These are phyloP conservation scores for Halcyon malimbica DNA, from an alignment of 2,113 vertebrate species.

Conservation along the genomic window DNA sequence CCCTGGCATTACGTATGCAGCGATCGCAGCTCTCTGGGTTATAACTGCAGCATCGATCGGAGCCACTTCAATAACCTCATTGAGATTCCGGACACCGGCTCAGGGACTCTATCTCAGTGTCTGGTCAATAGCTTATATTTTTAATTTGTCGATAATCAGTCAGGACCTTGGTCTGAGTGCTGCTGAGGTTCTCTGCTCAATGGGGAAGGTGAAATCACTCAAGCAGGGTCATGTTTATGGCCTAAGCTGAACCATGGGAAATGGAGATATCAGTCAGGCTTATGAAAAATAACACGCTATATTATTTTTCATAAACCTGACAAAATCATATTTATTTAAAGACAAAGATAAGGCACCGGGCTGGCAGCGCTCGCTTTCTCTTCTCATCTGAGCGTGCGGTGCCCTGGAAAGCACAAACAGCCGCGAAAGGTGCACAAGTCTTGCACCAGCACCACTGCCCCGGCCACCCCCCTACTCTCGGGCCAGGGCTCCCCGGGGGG, in stretches of 20 bases:
- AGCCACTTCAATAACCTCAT: conserved; percentile 84
- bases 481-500: background rate
- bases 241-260: conserved; percentile 25
- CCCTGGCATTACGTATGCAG: conserved; percentile 80
- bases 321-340: conserved; percentile 70
- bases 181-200: conserved; percentile 34
- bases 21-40: conserved; percentile 77
- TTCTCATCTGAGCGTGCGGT: background rate
- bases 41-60: conserved; percentile 87
- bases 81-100: conserved; percentile 86
- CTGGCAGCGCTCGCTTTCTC: background rate
- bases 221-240: conserved; percentile 66
- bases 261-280: conserved; percentile 21
- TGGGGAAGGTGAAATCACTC: conserved; percentile 45
- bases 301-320: conserved; percentile 72
- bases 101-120: conserved; percentile 84
- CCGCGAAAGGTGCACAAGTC: background rate
- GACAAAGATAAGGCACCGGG: conserved; percentile 62
- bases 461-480: fast-evolving
- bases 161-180: conserved; percentile 76
- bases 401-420: background rate
- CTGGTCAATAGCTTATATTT: conserved; percentile 86
- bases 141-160: conserved; percentile 85
- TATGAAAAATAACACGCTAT: conserved; percentile 25
- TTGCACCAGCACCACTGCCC: fast-evolving